phyloP scores from a whole-genome alignment of 2,888 invertebrate species.

The Theodoxus fluviatilis region DNA sequence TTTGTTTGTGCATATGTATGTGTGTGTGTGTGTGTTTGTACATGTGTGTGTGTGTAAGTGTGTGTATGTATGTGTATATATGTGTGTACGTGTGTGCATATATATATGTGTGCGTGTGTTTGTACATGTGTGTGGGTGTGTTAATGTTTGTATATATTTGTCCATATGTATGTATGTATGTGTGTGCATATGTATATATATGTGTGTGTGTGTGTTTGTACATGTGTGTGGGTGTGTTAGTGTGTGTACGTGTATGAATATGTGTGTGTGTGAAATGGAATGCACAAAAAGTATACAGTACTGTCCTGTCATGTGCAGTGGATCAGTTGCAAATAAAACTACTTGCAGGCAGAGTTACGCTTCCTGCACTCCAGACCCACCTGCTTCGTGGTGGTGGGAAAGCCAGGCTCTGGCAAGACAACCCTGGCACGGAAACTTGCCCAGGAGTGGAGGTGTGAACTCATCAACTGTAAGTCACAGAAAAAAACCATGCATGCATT shows the following conservation, averaged over 20 bases:
- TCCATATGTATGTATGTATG: background rate
- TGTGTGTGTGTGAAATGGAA: background rate
- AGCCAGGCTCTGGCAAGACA: constrained; percentile 65
- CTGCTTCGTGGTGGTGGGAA: constrained; percentile 64
- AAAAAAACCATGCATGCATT: too few species aligned
- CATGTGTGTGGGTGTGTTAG: constrained; percentile 18
- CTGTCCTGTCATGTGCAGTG: background rate
- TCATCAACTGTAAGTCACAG: constrained; percentile 63
- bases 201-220: background rate
- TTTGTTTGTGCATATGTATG: too few species aligned
- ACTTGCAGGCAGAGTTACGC: constrained; percentile 61
- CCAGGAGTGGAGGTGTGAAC: constrained; percentile 63
- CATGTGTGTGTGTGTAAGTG: constrained; percentile 5
- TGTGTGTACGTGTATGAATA: background rate
- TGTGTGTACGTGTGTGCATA: background rate
- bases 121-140: background rate
- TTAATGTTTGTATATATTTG: background rate
- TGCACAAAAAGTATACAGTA: background rate
- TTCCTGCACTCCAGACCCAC: constrained; percentile 64
- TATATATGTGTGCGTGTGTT: background rate
- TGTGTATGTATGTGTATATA: background rate
- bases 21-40: too few species aligned
- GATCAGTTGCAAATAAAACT: too few species aligned
- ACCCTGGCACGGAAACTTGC: constrained; percentile 59
- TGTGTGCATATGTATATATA: background rate